Percentiles rank a stretch among this genome's conserved stretches.
Conservation (phyloP, 2,797 vertebrate species). For the Lerista edwardsae region DNA sequence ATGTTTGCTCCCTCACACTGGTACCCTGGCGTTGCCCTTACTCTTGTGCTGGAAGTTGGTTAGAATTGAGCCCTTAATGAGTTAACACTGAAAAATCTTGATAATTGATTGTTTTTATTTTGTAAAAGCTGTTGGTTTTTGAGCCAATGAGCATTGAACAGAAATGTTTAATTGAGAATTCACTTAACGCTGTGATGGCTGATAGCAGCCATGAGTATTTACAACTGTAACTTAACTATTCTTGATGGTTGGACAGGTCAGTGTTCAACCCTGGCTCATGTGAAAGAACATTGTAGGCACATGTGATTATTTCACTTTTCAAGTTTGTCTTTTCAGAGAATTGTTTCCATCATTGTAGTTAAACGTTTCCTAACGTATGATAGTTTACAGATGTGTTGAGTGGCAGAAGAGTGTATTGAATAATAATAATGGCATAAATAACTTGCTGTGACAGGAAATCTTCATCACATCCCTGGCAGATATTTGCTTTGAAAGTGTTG, state of each 20-base stretch:
- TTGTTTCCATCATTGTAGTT: not conserved
- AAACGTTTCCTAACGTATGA: slow-evolving; percentile 4
- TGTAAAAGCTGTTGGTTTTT: not conserved
- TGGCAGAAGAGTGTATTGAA: not conserved
- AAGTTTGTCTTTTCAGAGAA: not conserved
- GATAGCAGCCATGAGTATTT: not conserved
- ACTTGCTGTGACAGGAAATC: not conserved
- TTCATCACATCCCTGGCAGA: not conserved
- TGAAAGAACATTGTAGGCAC: not conserved
- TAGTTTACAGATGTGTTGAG: not conserved
- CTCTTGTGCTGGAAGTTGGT: too few species aligned
- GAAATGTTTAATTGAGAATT: not conserved
- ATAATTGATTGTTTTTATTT: not conserved
- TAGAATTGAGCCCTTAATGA: too few species aligned
- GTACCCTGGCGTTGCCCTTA: too few species aligned
- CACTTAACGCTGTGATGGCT: not conserved
- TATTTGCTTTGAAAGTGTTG: not conserved
- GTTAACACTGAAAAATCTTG: not conserved
- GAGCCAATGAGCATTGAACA: not conserved
- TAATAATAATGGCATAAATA: not conserved
- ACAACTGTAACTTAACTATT: not conserved
- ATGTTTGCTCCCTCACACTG: too few species aligned
- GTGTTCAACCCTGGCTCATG: not conserved
- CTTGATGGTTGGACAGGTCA: not conserved
- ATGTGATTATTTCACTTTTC: not conserved